Evolutionary conservation across 2,888 invertebrate species (phyloP), one percentile per base, ranked within the genome.

Genomic region (Ectemnius lituratus): DNA sequence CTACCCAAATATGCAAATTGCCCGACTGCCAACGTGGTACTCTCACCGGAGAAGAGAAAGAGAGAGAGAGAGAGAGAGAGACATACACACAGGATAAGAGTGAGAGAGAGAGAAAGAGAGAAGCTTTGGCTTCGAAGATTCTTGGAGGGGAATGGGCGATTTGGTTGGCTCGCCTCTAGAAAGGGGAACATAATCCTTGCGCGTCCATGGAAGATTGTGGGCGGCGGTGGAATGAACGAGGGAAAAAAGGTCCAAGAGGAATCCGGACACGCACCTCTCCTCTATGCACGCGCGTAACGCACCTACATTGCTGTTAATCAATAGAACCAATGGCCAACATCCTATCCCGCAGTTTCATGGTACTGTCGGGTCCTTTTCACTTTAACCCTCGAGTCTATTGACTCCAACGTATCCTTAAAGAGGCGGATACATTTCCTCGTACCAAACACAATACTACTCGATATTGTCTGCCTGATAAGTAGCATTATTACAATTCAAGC

Each of bases 1-100:
- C 85, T 85, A 84, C 80, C 87, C 86, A 87, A 90, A 89, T 89
- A 90, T 89, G 90, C 87, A 89, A 89, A 90, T 89, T 87, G 74
- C 79, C 79, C 74, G 73, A 11, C 37, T 37, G 37, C 70, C 49
- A 70, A 70, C 71, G 59, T 66, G 79, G 79, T 67, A 37, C 37
- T 37, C 37, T 37, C 37, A 1, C 37, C 1, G 37, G 37, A 8
- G 8, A 8, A 37, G 28, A 6, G 3, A 37, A 2, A 37, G 28
- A 37, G 28, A 37, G 28, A 37, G 28, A 37, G 28, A 11, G 37
- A 37, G 37, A 37, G 23, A 23, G 23, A 3, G 2, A 23, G 2
- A 23, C 20, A 20, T 2, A 20, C 20, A 20, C 20, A 20, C 20
- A 20, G 20, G 20, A 1, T 1, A 20, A 37, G 28, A 37, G 28